Percentiles rank a stretch among this genome's conserved stretches.
phyloP scores from a whole-genome alignment of 2,888 invertebrate genomes.

The Hedya salicella region DNA sequence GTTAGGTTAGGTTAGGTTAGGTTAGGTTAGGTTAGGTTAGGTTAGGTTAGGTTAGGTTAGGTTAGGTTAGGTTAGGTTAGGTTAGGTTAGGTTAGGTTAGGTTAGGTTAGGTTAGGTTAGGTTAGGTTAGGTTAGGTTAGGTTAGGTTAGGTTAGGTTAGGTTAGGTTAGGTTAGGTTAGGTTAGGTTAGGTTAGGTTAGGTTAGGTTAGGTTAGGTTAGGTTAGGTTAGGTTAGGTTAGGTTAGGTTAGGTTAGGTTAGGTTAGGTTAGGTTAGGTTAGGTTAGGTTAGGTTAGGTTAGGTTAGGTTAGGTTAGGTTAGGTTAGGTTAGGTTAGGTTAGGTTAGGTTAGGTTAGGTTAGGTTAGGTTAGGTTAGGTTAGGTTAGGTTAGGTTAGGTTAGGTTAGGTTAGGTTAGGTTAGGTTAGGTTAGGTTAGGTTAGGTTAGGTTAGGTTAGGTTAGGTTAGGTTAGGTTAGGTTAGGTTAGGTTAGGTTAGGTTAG shows the following conservation, averaged over 20 bases:
- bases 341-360: slow-evolving; percentile 40
- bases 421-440: slow-evolving; percentile 20
- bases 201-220: slow-evolving; percentile 45
- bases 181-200: slow-evolving; percentile 41
- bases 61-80: slow-evolving; percentile 40
- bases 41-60: slow-evolving; percentile 38
- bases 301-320: slow-evolving; percentile 44
- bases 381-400: slow-evolving; percentile 32
- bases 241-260: slow-evolving; percentile 46
- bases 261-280: slow-evolving; percentile 46
- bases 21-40: slow-evolving; percentile 31
- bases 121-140: slow-evolving; percentile 44
- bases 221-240: slow-evolving; percentile 45
- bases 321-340: slow-evolving; percentile 44
- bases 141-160: slow-evolving; percentile 42
- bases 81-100: slow-evolving; percentile 34
- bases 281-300: slow-evolving; percentile 44
- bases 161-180: slow-evolving; percentile 41
- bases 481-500: slow-evolving; percentile 16
- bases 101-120: slow-evolving; percentile 44
- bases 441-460: slow-evolving; percentile 25
- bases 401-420: slow-evolving; percentile 13
- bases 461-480: slow-evolving; percentile 26
- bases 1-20: slow-evolving; percentile 34
- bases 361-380: slow-evolving; percentile 38